phyloP scores from a whole-genome alignment of 2,113 vertebrate genomes.

The Coturnix japonica region DNA sequence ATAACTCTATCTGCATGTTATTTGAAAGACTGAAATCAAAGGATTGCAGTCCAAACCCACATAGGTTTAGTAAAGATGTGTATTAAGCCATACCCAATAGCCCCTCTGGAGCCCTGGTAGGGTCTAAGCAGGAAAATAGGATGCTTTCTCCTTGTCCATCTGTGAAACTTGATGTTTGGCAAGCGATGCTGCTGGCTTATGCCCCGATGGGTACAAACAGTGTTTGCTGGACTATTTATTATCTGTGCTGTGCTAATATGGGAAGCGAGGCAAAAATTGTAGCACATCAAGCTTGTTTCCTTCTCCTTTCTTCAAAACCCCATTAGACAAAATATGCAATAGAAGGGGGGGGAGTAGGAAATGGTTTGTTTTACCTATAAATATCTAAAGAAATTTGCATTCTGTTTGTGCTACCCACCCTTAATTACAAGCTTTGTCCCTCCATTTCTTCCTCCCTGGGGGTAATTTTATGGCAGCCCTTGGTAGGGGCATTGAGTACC shows the following conservation, averaged over 20 bases:
- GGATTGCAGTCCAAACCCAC: rapidly evolving
- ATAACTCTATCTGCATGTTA: rapidly evolving
- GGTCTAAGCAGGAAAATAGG: not conserved
- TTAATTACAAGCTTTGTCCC: not conserved
- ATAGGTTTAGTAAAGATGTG: rapidly evolving
- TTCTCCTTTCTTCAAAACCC: not conserved
- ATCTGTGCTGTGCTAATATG: rapidly evolving
- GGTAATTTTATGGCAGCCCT: not conserved
- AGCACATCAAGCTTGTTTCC: not conserved
- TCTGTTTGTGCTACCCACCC: not conserved
- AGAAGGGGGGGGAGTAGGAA: not conserved
- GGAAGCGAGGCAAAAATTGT: not conserved
- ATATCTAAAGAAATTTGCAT: not conserved
- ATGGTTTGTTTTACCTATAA: not conserved
- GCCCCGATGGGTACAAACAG: not conserved
- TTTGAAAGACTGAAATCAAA: not conserved
- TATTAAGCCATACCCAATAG: not conserved
- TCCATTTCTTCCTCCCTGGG: not conserved
- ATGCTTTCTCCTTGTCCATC: not conserved
- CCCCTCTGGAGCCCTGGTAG: not conserved
- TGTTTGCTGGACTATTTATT: not conserved
- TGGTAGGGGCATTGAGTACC: not conserved
- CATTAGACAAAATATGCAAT: rapidly evolving
- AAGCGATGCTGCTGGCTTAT: rapidly evolving
- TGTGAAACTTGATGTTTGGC: not conserved